Evolutionary conservation across 2,888 invertebrate genomes (phyloP).

Genomic region (Venustoraphidia nigricollis): DNA sequence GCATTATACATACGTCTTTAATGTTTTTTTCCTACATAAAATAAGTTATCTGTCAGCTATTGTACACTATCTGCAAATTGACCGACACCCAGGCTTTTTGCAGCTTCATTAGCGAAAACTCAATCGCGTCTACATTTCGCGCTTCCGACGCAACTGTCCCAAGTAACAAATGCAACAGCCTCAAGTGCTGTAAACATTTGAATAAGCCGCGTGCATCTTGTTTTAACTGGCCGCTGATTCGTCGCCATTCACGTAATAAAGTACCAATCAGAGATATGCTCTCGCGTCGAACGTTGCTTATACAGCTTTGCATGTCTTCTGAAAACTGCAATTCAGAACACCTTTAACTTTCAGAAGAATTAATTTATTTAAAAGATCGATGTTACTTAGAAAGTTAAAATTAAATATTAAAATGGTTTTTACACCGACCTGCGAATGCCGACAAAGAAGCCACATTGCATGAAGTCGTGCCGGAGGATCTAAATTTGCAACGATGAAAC

Average conservation of each 20-base stretch:
- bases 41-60: too few species aligned
- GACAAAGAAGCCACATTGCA: slow-evolving; percentile 37
- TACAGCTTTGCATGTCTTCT: slow-evolving; percentile 29
- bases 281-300: slow-evolving; percentile 34
- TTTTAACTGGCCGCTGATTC: slow-evolving; percentile 22
- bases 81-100: too few species aligned
- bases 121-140: too few species aligned
- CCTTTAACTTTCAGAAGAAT: background rate
- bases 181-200: slow-evolving; percentile 21
- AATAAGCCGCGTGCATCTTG: slow-evolving; percentile 17
- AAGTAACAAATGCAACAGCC: slow-evolving; percentile 23
- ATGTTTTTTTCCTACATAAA: too few species aligned
- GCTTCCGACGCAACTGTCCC: slow-evolving; percentile 6
- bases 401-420: slow-evolving; percentile 1
- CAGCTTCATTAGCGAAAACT: too few species aligned
- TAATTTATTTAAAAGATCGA: background rate
- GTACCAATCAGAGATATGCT: slow-evolving; percentile 32
- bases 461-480: slow-evolving; percentile 34
- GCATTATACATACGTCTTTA: too few species aligned
- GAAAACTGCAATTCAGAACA: slow-evolving; percentile 18
- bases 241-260: slow-evolving; percentile 37
- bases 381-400: background rate
- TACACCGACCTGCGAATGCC: slow-evolving; percentile 27
- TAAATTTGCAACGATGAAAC: slow-evolving; percentile 57
- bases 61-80: too few species aligned